Evolutionary conservation across 2,797 vertebrate genomes (phyloP), one percentile per base, ranked within the genome.

Genomic region (Poliocrania exsul): DNA sequence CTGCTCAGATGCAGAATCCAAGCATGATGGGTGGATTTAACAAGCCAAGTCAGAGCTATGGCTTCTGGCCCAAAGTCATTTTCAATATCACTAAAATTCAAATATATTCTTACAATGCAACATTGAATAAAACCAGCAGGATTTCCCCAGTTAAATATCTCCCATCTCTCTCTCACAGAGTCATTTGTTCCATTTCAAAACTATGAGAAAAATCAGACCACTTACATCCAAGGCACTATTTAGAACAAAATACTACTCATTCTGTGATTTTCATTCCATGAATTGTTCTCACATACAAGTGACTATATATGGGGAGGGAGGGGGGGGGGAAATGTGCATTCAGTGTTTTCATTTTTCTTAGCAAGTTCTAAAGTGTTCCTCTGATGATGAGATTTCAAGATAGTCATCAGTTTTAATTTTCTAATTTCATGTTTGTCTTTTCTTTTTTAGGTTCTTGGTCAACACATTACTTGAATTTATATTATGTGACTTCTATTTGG

Each of bases 351-450:
- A 15, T 18, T 56, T 74, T 64, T 77, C 28, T 51, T 73, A 23
- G 9, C 13, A 56, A 66, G 10, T n/a, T 8, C 70, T 54, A 10
- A 79, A 78, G 23, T 66, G 13, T 15, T 78, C 2, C 46, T 28
- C 16, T 65, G 37, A 57, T 60, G 1, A 85, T n/a, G 62, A 90
- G 25, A 74, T 94, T 80, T 64, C 56, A 51, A 67, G 37, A 74
- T 4, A 49, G 24, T 20, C 6, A 16, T 2, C 4, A 26, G 2
- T 44, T 92, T 90, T 64, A 83, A 75, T 28, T 74, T 80, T 86
- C 90, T 96, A 91, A 97, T 92, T 79, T 61, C 35, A 26, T 88
- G 28, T 81, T 93, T 91, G 5, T 90, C 74, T 92, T 82, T 94
- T 91, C 66, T 81, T 15, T 73, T 97, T 73, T 60, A 96, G 93